A percentile compares a stretch with the other conserved stretches of the same genome.
These are phyloP conservation scores for Callinectes sapidus DNA, from an alignment of 2,888 invertebrate genomes.

Conservation along the genomic window DNA sequence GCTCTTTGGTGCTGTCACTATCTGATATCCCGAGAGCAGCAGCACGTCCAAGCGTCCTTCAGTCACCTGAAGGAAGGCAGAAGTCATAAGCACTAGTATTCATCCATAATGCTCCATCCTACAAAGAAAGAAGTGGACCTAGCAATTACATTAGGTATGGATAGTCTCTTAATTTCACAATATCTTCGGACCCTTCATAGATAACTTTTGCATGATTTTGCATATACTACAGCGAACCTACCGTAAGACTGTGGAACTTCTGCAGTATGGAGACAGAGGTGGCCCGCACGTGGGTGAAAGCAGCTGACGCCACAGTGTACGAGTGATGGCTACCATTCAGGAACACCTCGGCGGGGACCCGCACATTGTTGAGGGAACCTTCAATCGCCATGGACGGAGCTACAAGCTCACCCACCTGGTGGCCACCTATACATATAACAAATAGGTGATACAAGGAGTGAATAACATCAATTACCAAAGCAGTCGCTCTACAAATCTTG, in stretches of 20 bases:
- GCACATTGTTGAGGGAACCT: slow-evolving; percentile 4
- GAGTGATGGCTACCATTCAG: not conserved
- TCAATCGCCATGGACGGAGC: not conserved
- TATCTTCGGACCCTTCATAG: not conserved
- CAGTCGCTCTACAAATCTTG: not conserved
- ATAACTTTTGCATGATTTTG: not conserved
- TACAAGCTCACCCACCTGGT: not conserved
- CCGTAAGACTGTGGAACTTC: slow-evolving; percentile 26
- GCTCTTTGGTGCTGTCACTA: slow-evolving; percentile 41
- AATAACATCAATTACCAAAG: not conserved
- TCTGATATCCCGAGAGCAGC: slow-evolving; percentile 1
- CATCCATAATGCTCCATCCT: too few relatives aligned
- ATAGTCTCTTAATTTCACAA: not conserved
- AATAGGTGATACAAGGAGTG: not conserved
- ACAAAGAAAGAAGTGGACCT: not conserved
- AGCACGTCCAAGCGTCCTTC: slow-evolving; percentile 36
- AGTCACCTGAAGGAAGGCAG: slow-evolving; percentile 16
- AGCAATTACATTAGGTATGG: not conserved
- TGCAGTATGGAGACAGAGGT: not conserved
- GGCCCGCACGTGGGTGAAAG: slow-evolving; percentile 38
- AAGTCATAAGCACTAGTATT: not conserved
- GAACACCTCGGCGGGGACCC: slow-evolving; percentile 42
- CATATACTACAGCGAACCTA: not conserved
- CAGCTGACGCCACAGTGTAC: slow-evolving; percentile 31
- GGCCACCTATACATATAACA: not conserved